phyloP scores from a whole-genome alignment of 2,888 invertebrate species.

The Strigamia crassipes region DNA sequence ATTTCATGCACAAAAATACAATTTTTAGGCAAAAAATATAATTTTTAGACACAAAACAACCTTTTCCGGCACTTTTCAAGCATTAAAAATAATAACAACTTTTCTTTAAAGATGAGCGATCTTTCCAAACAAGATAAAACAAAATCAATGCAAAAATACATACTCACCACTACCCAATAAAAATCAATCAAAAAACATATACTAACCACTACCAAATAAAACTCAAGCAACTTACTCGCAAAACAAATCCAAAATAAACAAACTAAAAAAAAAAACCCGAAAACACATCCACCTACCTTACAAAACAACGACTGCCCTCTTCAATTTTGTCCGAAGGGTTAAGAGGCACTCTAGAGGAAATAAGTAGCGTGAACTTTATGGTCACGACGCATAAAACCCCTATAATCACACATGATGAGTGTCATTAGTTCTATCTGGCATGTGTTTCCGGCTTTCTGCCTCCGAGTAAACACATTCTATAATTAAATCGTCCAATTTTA shows the following conservation, averaged over 20 bases:
- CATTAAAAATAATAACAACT: too few relatives aligned
- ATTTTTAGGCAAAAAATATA: too few relatives aligned
- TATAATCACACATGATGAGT: neutral
- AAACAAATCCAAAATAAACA: neutral
- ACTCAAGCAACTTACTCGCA: neutral
- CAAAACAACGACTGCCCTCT: neutral
- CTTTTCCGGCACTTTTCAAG: too few relatives aligned
- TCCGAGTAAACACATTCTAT: neutral
- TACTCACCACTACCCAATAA: neutral
- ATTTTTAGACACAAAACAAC: too few relatives aligned
- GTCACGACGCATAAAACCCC: neutral
- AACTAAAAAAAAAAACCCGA: neutral
- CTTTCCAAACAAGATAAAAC: too few relatives aligned
- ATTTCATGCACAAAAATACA: too few relatives aligned
- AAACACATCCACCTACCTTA: neutral
- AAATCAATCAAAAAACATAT: too few relatives aligned
- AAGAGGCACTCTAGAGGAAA: neutral
- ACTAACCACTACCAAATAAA: neutral
- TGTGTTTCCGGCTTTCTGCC: slow-evolving; percentile 7
- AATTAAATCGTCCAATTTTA: neutral
- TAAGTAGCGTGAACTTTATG: slow-evolving; percentile 26
- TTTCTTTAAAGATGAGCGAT: too few relatives aligned
- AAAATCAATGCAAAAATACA: too few relatives aligned
- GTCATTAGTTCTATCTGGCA: slow-evolving; percentile 32
- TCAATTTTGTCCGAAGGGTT: neutral